Conservation (phyloP, 2,888 invertebrate genomes). For the Drosophila mettleri region DNA sequence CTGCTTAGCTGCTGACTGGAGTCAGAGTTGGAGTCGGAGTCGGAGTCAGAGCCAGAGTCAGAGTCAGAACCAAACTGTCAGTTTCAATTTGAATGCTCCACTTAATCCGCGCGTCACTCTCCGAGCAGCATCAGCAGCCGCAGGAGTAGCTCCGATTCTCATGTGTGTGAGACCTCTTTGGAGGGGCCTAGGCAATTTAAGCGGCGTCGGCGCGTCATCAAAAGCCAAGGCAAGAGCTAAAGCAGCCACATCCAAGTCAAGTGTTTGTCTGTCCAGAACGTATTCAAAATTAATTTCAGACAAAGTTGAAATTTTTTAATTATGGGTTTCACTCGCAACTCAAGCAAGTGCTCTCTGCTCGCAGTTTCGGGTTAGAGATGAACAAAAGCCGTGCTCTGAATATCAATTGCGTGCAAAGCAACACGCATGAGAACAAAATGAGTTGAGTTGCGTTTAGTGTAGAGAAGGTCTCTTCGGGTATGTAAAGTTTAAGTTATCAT, state of each 20-base stretch:
- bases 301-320: conserved; percentile 76
- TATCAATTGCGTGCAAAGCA: conserved; percentile 14
- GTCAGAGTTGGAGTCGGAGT: background rate
- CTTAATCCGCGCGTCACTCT: conserved; percentile 75
- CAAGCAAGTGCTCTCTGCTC: conserved; percentile 4
- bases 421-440: background rate
- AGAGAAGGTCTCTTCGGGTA: background rate
- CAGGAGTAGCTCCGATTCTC: conserved; percentile 21
- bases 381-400: conserved; percentile 25
- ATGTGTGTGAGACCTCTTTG: conserved; percentile 34
- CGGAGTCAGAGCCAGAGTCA: background rate
- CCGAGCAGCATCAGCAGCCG: conserved; percentile 3
- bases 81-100: conserved; percentile 80
- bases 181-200: conserved; percentile 69
- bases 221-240: conserved; percentile 72
- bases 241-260: conserved; percentile 65
- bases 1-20: conserved; percentile 31
- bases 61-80: conserved; percentile 59
- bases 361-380: conserved; percentile 43
- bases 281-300: conserved; percentile 79
- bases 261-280: conserved; percentile 58
- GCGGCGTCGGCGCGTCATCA: conserved; percentile 70
- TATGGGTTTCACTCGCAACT: conserved; percentile 67
- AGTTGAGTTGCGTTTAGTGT: background rate
- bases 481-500: background rate